Conservation (phyloP, 2,113 vertebrate genomes). For the Callipepla squamata region DNA sequence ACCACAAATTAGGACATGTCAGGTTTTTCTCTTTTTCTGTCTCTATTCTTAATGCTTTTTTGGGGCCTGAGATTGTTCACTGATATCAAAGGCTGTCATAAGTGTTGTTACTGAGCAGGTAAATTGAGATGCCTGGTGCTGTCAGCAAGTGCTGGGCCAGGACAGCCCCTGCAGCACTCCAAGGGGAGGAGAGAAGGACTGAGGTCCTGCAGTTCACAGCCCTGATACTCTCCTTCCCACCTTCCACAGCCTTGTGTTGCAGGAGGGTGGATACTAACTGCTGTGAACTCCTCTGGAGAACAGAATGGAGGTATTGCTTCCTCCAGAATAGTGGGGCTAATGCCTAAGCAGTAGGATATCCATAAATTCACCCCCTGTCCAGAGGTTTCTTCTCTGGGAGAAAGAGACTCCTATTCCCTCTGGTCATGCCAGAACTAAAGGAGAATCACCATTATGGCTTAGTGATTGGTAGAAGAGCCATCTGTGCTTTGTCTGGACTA, state of each 20-base stretch:
- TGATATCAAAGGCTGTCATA: background rate
- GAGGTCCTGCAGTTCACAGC: background rate
- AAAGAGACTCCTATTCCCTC: background rate
- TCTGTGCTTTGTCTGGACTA: background rate
- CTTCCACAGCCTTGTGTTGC: fast-evolving
- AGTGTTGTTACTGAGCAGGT: background rate
- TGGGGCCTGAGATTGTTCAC: background rate
- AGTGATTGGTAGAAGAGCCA: background rate
- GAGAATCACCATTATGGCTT: background rate
- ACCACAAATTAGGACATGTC: slow-evolving; percentile 15
- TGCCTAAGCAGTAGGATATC: background rate
- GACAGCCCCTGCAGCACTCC: fast-evolving
- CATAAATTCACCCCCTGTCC: background rate
- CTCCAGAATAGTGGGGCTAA: background rate
- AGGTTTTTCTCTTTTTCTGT: background rate
- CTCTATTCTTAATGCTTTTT: background rate
- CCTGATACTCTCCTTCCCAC: background rate
- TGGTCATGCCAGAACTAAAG: background rate
- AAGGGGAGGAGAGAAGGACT: background rate
- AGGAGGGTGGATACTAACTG: background rate
- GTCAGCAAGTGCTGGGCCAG: background rate
- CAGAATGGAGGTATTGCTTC: background rate
- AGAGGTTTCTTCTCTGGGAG: background rate
- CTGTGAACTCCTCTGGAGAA: background rate
- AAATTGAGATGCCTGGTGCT: background rate